Evolutionary conservation across 2,113 vertebrate genomes (phyloP).

Genomic region (Laterallus jamaicensis): DNA sequence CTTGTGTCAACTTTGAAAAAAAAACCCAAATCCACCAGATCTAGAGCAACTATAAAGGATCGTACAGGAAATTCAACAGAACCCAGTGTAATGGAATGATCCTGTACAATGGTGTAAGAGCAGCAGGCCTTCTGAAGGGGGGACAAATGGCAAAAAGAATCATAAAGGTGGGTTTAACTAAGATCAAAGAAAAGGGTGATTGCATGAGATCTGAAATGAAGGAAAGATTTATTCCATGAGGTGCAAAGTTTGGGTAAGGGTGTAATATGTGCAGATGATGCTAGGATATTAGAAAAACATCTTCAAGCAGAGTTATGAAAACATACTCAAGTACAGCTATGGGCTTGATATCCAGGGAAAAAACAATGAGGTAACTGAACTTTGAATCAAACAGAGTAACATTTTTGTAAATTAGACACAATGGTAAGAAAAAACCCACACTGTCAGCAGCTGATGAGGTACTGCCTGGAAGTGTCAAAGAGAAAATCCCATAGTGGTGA

Average conservation of each 20-base stretch:
- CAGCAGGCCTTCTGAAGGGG: neutral
- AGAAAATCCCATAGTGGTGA: neutral
- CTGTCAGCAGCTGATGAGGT: neutral
- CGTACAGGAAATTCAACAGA: neutral
- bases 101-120: neutral
- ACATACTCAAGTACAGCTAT: neutral
- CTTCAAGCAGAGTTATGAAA: neutral
- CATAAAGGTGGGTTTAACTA: neutral
- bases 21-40: neutral
- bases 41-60: neutral
- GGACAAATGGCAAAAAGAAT: neutral
- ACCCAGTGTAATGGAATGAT: neutral
- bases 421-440: neutral
- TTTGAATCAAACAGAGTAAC: neutral
- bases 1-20: neutral
- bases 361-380: neutral
- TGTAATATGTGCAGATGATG: neutral
- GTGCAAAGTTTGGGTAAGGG: neutral
- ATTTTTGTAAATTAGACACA: neutral
- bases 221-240: neutral
- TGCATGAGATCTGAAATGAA: neutral
- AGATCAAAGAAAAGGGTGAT: neutral
- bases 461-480: neutral
- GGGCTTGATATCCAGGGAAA: neutral
- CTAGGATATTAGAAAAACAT: neutral